Evolutionary conservation across 2,113 vertebrate species (phyloP).

Genomic region (Thamnophis sirtalis): DNA sequence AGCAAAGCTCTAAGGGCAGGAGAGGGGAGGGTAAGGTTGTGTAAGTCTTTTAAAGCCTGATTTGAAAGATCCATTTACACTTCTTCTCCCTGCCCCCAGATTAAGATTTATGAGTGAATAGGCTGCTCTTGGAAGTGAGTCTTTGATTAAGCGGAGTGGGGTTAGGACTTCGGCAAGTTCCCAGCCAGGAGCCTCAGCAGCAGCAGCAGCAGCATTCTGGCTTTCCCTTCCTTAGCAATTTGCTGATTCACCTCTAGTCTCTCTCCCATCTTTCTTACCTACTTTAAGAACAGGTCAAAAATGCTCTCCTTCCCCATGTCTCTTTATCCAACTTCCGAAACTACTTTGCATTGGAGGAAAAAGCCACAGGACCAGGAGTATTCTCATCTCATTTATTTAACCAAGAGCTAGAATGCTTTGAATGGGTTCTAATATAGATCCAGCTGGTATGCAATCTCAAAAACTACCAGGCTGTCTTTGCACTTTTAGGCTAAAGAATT

Average conservation of each 20-base stretch:
- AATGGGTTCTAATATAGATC: background rate
- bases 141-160: slow-evolving; percentile 32
- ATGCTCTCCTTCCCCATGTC: background rate
- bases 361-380: background rate
- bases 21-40: slow-evolving; percentile 20
- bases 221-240: slow-evolving; percentile 2
- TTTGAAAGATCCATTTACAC: slow-evolving; percentile 48
- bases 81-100: slow-evolving; percentile 39
- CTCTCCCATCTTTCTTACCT: slow-evolving; percentile 30
- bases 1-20: background rate
- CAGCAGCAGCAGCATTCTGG: background rate
- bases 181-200: background rate
- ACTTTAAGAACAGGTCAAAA: background rate
- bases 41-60: slow-evolving; percentile 37
- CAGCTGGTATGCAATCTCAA: background rate
- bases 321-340: background rate
- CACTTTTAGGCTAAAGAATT: background rate
- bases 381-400: background rate
- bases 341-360: background rate
- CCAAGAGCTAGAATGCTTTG: background rate
- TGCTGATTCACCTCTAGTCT: slow-evolving; percentile 37
- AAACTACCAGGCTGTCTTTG: background rate
- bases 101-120: slow-evolving; percentile 47
- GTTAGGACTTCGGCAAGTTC: slow-evolving; percentile 39
- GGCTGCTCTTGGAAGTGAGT: slow-evolving; percentile 41